Evolutionary conservation across 2,113 vertebrate genomes (phyloP).

Genomic region (Acanthisitta chloris): DNA sequence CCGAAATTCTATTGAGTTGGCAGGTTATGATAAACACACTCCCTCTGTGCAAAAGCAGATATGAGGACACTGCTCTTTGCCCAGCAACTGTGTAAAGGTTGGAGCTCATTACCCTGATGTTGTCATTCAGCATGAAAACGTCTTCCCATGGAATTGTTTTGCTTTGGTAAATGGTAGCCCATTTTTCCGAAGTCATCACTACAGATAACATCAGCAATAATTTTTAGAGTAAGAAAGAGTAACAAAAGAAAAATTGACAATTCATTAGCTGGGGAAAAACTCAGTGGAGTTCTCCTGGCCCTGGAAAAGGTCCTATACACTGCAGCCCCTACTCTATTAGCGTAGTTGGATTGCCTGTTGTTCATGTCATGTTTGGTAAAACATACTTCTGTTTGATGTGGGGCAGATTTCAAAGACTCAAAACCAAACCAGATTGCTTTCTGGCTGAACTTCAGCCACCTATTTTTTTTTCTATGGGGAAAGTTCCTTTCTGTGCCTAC

Average conservation of each 20-base stretch:
- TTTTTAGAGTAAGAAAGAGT: neutral
- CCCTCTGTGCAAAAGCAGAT: neutral
- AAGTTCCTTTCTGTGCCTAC: neutral
- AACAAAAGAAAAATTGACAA: neutral
- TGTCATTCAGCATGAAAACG: neutral
- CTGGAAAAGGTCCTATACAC: neutral
- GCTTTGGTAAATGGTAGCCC: neutral
- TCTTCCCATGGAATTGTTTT: neutral
- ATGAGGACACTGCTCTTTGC: neutral
- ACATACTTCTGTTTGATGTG: neutral
- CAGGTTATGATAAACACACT: neutral
- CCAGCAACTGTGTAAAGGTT: neutral
- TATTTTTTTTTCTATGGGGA: neutral
- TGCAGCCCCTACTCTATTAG: neutral
- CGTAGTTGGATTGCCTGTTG: neutral
- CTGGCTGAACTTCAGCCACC: neutral
- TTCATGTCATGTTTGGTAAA: neutral
- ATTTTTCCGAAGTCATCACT: neutral
- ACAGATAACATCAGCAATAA: neutral
- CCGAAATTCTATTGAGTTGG: constrained; percentile 27
- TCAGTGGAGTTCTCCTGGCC: neutral
- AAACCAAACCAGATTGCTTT: neutral
- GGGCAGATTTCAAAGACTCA: neutral
- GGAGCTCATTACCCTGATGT: neutral
- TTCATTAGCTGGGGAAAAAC: neutral